Conservation (phyloP, 1,140 invertebrate species). For the Hestina assimilis region DNA sequence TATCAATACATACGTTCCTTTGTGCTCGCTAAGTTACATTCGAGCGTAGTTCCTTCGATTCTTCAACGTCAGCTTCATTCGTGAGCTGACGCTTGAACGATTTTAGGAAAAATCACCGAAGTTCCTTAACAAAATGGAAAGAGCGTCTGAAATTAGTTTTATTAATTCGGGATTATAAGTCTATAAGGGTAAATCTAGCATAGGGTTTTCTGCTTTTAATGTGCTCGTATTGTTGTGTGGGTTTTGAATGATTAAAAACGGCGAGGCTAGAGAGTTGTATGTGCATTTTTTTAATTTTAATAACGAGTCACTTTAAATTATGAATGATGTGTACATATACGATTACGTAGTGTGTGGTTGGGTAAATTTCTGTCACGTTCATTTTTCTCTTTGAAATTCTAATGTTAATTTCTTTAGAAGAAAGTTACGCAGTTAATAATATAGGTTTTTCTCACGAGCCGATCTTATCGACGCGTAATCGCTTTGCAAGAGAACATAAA, state of each 20-base stretch:
- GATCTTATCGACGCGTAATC: constrained; percentile 11
- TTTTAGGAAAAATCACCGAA: constrained; percentile 22
- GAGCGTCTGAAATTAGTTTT: too few relatives aligned
- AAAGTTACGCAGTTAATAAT: constrained; percentile 10
- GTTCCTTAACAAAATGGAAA: constrained; percentile 13
- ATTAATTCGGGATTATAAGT: too few relatives aligned
- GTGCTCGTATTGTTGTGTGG: too few relatives aligned
- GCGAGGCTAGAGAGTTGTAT: too few relatives aligned
- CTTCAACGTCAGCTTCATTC: constrained; percentile 29
- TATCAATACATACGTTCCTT: constrained; percentile 4
- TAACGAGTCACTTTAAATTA: too few relatives aligned
- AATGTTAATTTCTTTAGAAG: neutral
- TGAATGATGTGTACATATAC: too few relatives aligned
- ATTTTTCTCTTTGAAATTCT: neutral
- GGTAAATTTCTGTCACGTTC: neutral
- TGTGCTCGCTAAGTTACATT: constrained; percentile 12
- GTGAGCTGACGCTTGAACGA: constrained; percentile 18
- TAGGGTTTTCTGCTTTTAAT: too few relatives aligned
- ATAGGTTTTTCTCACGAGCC: constrained; percentile 19
- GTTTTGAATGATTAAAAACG: too few relatives aligned
- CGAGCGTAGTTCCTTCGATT: constrained; percentile 23
- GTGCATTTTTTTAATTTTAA: too few relatives aligned
- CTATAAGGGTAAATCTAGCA: too few relatives aligned
- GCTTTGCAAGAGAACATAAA: constrained; percentile 3
- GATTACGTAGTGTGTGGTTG: too few relatives aligned